phyloP scores from a whole-genome alignment of 2,113 vertebrate species.

The Elanoides forficatus region DNA sequence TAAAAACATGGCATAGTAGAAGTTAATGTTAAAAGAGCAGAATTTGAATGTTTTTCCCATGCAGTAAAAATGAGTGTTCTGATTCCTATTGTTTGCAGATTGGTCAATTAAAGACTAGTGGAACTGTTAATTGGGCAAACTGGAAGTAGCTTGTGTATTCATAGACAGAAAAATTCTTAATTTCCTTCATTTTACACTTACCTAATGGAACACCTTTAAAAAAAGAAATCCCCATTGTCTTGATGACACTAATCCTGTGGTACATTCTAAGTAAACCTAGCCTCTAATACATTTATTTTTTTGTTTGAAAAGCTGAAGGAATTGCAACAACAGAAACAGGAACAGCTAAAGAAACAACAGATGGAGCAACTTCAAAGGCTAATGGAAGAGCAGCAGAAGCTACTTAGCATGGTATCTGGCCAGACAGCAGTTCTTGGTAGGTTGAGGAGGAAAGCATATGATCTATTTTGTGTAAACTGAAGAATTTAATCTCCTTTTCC shows the following conservation, averaged over 20 bases:
- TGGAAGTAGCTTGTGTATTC: neutral
- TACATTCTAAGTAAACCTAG: neutral
- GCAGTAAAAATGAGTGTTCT: neutral
- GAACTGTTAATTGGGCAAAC: neutral
- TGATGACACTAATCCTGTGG: neutral
- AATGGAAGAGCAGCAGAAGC: constrained; percentile 85
- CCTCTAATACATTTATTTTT: neutral
- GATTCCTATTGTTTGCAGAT: neutral
- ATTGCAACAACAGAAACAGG: constrained; percentile 90
- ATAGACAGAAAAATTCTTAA: neutral
- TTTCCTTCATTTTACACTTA: neutral
- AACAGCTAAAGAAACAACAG: constrained; percentile 88
- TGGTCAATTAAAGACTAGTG: neutral
- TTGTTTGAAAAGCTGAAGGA: constrained; percentile 82
- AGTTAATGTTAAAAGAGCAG: neutral
- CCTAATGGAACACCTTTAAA: neutral
- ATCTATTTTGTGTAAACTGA: neutral
- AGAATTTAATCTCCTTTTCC: neutral
- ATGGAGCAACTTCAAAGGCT: constrained; percentile 83
- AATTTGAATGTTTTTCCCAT: neutral
- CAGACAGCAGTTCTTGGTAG: constrained; percentile 66
- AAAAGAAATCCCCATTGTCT: neutral
- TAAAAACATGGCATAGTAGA: neutral
- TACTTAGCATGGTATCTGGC: constrained; percentile 73
- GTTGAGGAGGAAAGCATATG: neutral